Evolutionary conservation across 2,113 vertebrate species (phyloP).

Genomic region (Phaetusa simplex): DNA sequence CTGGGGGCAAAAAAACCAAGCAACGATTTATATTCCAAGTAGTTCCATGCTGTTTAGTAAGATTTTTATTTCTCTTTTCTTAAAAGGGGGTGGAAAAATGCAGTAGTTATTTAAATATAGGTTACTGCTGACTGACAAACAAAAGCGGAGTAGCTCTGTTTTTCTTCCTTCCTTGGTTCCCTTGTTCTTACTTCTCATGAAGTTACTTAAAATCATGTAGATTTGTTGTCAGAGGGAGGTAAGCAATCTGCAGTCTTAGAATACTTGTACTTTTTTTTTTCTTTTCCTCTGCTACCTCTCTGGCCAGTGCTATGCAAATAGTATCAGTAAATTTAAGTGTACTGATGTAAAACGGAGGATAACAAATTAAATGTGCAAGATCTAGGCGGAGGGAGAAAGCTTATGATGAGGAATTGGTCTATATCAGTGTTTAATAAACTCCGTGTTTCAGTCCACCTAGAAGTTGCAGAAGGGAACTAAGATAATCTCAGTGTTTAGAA

Average conservation of each 20-base stretch:
- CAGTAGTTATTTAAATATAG: background rate
- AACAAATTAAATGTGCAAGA: background rate
- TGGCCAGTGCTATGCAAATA: background rate
- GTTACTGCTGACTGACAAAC: background rate
- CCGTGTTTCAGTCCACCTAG: background rate
- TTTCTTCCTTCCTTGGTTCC: background rate
- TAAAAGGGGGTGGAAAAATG: background rate
- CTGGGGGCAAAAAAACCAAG: rapidly evolving
- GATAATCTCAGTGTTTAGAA: background rate
- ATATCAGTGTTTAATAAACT: background rate
- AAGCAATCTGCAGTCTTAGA: background rate
- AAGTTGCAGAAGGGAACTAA: background rate
- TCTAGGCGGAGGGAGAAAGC: background rate
- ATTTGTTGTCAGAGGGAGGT: background rate
- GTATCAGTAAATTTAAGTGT: background rate
- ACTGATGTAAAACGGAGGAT: background rate
- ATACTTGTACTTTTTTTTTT: background rate
- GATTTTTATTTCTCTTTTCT: background rate
- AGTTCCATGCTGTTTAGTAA: background rate
- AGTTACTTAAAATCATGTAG: background rate
- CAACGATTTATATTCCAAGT: background rate
- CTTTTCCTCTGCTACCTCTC: background rate
- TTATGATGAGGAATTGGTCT: background rate
- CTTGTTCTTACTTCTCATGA: background rate
- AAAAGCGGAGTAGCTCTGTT: background rate